These are phyloP conservation scores for Megaceryle maxima DNA, from an alignment of 2,113 vertebrate genomes.

Conservation along the genomic window DNA sequence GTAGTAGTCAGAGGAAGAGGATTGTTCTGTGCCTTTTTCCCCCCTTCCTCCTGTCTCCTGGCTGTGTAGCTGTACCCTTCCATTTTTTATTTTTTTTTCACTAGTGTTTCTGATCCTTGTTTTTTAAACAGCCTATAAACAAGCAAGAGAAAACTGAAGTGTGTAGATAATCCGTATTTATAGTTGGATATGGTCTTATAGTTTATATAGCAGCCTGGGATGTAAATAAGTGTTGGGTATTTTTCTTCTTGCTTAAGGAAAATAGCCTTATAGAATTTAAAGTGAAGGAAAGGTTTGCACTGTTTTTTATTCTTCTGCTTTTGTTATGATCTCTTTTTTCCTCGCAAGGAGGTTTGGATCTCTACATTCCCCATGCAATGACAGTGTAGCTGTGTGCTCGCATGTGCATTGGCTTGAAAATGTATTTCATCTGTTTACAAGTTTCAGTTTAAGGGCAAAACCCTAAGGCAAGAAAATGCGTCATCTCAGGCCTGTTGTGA, in stretches of 20 bases:
- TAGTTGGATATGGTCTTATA: not conserved
- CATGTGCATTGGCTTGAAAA: not conserved
- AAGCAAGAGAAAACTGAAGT: not conserved
- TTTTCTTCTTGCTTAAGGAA: not conserved
- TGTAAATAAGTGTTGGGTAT: not conserved
- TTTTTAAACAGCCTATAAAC: constrained; percentile 31
- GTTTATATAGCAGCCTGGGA: not conserved
- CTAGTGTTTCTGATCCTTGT: not conserved
- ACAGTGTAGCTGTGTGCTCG: not conserved
- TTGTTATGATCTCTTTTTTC: not conserved
- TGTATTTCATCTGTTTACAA: constrained; percentile 12
- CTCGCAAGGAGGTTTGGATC: not conserved
- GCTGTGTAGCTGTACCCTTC: not conserved
- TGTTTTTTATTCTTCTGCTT: not conserved
- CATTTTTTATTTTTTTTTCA: not conserved
- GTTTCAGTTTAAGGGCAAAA: constrained; percentile 57
- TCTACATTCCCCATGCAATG: not conserved
- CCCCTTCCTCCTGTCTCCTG: not conserved
- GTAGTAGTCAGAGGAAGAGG: not conserved
- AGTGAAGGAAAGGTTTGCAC: not conserved
- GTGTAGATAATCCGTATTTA: constrained; percentile 46
- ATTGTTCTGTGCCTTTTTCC: not conserved
- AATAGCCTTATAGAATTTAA: not conserved
- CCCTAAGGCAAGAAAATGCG: constrained; percentile 48
- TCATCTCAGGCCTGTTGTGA: constrained; percentile 45